Conservation (phyloP, 2,888 invertebrate genomes). For the Xylota sylvarum region DNA sequence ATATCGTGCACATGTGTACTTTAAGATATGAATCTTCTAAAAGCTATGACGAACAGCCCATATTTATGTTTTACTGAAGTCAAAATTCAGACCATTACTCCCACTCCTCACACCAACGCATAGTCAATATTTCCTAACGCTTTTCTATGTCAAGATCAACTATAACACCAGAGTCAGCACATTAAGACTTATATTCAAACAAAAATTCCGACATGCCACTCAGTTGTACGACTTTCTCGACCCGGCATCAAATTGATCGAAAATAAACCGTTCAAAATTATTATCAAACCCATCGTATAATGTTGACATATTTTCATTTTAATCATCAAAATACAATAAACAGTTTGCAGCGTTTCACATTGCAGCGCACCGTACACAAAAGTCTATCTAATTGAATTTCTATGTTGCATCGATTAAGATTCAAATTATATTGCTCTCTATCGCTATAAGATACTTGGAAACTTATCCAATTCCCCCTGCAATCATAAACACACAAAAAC, state of each 20-base stretch:
- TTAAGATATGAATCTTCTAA: too few species aligned
- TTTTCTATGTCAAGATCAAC: conserved; percentile 1
- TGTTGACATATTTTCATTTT: conserved; percentile 20
- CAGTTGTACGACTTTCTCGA: background rate
- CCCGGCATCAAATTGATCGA: background rate
- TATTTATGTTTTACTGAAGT: too few species aligned
- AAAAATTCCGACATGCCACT: background rate
- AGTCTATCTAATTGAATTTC: conserved; percentile 69
- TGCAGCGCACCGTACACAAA: conserved; percentile 32
- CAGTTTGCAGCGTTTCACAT: conserved; percentile 51
- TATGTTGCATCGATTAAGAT: conserved; percentile 65
- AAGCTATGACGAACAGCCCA: too few species aligned
- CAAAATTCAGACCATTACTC: too few species aligned
- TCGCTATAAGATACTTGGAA: conserved; percentile 29
- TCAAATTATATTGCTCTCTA: conserved; percentile 46
- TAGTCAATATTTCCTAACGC: background rate
- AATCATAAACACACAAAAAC: conserved; percentile 59
- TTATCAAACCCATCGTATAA: background rate
- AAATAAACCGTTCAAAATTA: conserved; percentile 29
- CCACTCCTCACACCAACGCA: background rate
- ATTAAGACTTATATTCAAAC: background rate
- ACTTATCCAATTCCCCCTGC: conserved; percentile 15
- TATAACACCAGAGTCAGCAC: background rate
- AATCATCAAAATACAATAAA: conserved; percentile 39
- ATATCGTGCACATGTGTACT: too few species aligned